A percentile compares a stretch with the other conserved stretches of the same genome.
Conservation (phyloP, 2,797 vertebrate genomes). For the Brotula barbata region DNA sequence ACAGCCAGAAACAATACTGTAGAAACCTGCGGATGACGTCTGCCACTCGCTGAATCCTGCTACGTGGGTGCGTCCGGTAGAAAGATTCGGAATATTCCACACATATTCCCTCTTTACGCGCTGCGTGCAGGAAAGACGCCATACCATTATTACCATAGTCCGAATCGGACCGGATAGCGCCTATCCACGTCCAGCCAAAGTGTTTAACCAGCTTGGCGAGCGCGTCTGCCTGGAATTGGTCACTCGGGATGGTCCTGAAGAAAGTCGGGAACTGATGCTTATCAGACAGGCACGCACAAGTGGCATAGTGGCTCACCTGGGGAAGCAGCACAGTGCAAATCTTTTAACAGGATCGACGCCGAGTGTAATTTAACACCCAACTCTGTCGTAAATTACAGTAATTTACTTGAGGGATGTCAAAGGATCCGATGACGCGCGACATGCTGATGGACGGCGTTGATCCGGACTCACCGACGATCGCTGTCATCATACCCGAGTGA, state of each 20-base stretch:
- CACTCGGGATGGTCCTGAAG: slow-evolving; percentile 79
- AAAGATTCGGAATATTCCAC: slow-evolving; percentile 72
- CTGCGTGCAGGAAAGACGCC: slow-evolving; percentile 64
- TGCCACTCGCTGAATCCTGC: slow-evolving; percentile 62
- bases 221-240: slow-evolving; percentile 71
- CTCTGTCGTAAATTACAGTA: background rate
- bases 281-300: slow-evolving; percentile 77
- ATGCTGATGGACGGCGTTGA: slow-evolving; percentile 74
- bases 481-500: slow-evolving; percentile 37
- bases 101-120: slow-evolving; percentile 67
- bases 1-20: background rate
- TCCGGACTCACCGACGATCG: slow-evolving; percentile 70
- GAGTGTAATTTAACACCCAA: background rate
- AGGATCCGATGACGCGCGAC: slow-evolving; percentile 60
- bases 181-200: slow-evolving; percentile 82
- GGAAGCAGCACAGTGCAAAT: slow-evolving; percentile 1
- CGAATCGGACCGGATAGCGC: slow-evolving; percentile 70
- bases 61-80: slow-evolving; percentile 53
- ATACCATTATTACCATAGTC: slow-evolving; percentile 79
- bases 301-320: slow-evolving; percentile 78
- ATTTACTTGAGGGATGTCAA: slow-evolving; percentile 70
- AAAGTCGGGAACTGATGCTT: slow-evolving; percentile 74
- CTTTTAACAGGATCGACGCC: no score
- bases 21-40: slow-evolving; percentile 65
- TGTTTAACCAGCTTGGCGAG: slow-evolving; percentile 73